phyloP scores from a whole-genome alignment of 1,140 invertebrate species.

The Mizuhopecten yessoensis region DNA sequence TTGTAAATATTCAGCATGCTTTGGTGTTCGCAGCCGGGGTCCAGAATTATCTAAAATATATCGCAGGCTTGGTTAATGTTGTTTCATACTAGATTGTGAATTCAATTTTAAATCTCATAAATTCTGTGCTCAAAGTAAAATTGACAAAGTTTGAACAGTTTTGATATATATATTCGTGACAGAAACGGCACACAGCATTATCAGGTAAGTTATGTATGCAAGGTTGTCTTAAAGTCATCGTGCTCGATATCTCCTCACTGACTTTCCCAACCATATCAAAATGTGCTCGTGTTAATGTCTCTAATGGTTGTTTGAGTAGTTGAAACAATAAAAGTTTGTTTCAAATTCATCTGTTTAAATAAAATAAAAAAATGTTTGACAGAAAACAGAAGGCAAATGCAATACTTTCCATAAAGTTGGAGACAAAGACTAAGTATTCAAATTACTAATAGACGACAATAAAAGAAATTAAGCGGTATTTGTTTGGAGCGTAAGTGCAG shows the following conservation, averaged over 20 bases:
- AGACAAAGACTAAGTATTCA: background rate
- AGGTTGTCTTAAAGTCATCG: background rate
- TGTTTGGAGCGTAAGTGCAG: background rate
- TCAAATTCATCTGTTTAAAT: background rate
- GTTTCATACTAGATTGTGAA: background rate
- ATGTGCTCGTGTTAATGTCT: background rate
- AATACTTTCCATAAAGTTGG: background rate
- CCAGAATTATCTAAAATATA: background rate
- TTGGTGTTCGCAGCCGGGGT: background rate
- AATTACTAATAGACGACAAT: background rate
- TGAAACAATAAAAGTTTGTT: background rate
- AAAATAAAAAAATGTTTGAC: background rate
- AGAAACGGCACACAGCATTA: background rate
- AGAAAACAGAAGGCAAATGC: background rate
- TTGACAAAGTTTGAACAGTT: background rate
- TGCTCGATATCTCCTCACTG: background rate
- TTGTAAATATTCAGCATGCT: background rate
- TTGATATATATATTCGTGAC: background rate
- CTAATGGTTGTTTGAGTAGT: background rate
- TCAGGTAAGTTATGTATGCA: background rate
- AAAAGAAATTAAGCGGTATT: background rate
- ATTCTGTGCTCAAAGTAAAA: background rate
- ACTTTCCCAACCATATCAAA: background rate
- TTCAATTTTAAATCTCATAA: conserved; percentile 40
- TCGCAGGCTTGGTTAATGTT: background rate